These are phyloP conservation scores for Pocota personata DNA, from an alignment of 2,888 invertebrate genomes.

Conservation along the genomic window DNA sequence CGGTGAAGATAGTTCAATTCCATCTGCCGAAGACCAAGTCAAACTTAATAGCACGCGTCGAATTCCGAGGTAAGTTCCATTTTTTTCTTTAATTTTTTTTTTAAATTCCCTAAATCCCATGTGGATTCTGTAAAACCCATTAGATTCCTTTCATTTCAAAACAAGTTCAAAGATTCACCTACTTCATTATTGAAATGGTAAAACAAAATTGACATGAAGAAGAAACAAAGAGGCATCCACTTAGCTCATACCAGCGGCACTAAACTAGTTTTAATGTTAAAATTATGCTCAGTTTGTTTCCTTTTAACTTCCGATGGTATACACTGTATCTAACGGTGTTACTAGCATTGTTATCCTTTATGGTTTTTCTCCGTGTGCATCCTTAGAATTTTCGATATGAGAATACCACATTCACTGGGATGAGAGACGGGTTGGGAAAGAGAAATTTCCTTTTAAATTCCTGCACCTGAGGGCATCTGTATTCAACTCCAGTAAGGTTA, in stretches of 20 bases:
- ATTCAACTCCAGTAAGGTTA: not conserved
- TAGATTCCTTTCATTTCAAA: not conserved
- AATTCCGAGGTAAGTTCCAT: conserved; percentile 89
- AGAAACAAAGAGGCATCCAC: not conserved
- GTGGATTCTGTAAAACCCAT: not conserved
- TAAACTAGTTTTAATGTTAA: conserved; percentile 4
- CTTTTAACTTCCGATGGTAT: not conserved
- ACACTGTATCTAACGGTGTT: conserved; percentile 4
- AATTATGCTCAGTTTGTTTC: not conserved
- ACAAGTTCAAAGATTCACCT: too few species aligned
- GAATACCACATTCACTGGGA: not conserved
- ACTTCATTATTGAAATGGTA: not conserved
- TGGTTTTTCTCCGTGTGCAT: not conserved
- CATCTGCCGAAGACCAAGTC: conserved; percentile 87
- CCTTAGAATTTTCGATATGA: not conserved
- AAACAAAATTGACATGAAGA: not conserved
- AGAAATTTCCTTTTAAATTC: not conserved
- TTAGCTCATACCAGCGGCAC: not conserved
- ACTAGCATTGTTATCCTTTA: not conserved
- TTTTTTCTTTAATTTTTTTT: not conserved
- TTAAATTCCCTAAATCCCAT: not conserved
- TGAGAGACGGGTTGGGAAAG: not conserved
- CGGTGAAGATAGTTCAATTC: conserved; percentile 87
- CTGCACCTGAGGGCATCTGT: not conserved
- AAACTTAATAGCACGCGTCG: conserved; percentile 87